Evolutionary conservation across 2,113 vertebrate species (phyloP).

Genomic region (Hippoglossus stenolepis): DNA sequence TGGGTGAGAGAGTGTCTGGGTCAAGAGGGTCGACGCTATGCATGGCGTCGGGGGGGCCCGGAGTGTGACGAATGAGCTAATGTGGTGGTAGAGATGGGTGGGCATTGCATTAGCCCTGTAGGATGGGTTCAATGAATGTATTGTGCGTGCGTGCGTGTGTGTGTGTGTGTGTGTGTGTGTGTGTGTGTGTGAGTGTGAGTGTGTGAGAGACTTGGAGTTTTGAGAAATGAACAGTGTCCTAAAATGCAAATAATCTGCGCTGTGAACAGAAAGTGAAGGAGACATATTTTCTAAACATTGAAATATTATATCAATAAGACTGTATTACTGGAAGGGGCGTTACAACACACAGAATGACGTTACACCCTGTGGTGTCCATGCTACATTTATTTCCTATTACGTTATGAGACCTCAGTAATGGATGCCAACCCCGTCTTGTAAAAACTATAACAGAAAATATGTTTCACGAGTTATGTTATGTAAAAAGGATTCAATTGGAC

Average conservation of each 20-base stretch:
- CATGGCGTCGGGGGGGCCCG: constrained; percentile 26
- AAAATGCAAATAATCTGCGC: background rate
- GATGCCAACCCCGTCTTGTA: too few species aligned
- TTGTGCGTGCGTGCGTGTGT: background rate
- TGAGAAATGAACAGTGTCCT: background rate
- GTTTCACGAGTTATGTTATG: too few species aligned
- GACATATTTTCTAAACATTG: background rate
- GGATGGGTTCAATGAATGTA: constrained; percentile 18
- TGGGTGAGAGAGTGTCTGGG: constrained; percentile 65
- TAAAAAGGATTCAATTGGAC: too few species aligned
- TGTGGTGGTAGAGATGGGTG: constrained; percentile 39
- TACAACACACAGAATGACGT: background rate
- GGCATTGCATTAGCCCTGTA: constrained; percentile 21
- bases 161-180: background rate
- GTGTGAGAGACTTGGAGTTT: background rate
- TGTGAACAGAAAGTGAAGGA: background rate
- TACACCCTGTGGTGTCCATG: background rate
- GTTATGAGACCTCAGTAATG: too few species aligned
- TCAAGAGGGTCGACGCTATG: constrained; percentile 47
- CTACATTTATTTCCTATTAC: background rate
- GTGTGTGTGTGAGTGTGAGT: background rate
- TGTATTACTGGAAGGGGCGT: background rate
- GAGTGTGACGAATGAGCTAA: constrained; percentile 55
- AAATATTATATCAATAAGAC: background rate
- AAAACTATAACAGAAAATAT: too few species aligned